Evolutionary conservation across 2,113 vertebrate genomes (phyloP).

Genomic region (Eclectus roratus): DNA sequence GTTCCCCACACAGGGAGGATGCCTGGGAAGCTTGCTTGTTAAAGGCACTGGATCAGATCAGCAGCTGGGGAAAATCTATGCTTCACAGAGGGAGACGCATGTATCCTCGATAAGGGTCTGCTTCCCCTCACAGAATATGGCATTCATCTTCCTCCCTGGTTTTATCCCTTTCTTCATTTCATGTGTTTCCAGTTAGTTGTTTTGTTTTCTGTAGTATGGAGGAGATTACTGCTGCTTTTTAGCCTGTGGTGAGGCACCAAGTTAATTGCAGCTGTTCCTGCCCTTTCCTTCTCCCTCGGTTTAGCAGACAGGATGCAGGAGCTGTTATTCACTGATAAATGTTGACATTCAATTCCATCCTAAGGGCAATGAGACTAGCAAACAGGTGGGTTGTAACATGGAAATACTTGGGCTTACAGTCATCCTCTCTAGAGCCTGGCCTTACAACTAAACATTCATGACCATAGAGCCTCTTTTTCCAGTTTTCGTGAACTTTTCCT

Average conservation of each 20-base stretch:
- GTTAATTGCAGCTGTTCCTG: background rate
- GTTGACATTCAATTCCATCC: background rate
- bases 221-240: background rate
- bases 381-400: background rate
- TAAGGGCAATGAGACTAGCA: background rate
- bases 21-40: background rate
- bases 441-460: background rate
- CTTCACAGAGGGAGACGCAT: background rate
- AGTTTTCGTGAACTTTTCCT: background rate
- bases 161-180: background rate
- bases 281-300: background rate
- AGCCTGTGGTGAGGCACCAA: background rate
- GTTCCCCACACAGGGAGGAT: background rate
- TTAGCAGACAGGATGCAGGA: background rate
- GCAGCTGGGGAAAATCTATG: background rate
- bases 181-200: background rate
- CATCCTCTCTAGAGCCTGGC: background rate
- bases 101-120: background rate
- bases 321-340: background rate
- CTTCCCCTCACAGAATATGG: background rate
- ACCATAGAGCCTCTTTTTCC: background rate
- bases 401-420: background rate
- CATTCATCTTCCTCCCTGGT: background rate
- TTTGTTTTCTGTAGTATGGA: background rate
- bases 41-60: background rate